Base-by-base conservation (phyloP, 2,888 invertebrate species). In the Trachelus stipa region DNA sequence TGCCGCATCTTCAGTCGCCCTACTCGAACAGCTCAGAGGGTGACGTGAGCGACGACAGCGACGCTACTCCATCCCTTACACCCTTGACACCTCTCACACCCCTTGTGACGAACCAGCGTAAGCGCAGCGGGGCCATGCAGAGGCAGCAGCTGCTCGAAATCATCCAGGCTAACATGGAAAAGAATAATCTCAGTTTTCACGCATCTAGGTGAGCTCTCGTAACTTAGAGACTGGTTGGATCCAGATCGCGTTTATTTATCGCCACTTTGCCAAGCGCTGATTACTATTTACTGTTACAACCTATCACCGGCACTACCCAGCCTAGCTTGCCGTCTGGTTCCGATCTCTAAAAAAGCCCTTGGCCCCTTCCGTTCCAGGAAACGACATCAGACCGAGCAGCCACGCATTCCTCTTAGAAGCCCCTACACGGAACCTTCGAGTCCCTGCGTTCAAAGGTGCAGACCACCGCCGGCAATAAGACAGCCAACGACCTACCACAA, bases 91-190 rank as follows among this genome's bases (percentile, higher is more conserved):
- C 92, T 92, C 4, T 92, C 92, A 88, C 90, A 78, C 83, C 92
- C 92, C 85, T 92, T 92, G 83, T 93, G 92, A 88, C 93, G 92
- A 86, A 90, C 91, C 79, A 91, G 84, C 87, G 94, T 88, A 94
- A 94, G 89, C 93, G 94, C 82, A 95, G 96, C 78, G 95, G 95
- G 84, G 95, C 96, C 84, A 92, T 96, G 86, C 96, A 96, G 90
- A 93, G 96, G 85, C 95, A 96, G 85, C 97, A 97, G 92, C 93
- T 97, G 85, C 94, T 97, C 83, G 96, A 97, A 92, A 96, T 97
- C 88, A 96, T 97, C 89, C 96, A 97, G 92, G 96, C 96, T 84
- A 97, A 97, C 92, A 97, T 97, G 97, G 97, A 97, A 91, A 97
- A 96, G 92, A 97, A 96, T 92, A 96, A 96, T 92, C 92, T 96